Evolutionary conservation across 2,113 vertebrate genomes (phyloP), one percentile per base, ranked within the genome.

Genomic region (Haliaeetus leucogaster): DNA sequence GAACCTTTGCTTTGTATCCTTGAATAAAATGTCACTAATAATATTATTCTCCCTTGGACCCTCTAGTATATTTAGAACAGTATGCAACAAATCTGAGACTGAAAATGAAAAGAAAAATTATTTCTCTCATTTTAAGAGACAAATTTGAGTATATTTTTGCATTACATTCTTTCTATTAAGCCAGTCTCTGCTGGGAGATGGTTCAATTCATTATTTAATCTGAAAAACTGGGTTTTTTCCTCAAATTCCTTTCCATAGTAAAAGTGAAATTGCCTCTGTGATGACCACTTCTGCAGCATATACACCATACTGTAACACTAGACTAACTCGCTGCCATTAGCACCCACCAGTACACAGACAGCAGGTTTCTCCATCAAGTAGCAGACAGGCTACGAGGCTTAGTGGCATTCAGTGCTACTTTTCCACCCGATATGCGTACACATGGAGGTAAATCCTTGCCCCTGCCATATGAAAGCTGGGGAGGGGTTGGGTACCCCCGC

Each of bases 401-500:
- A 22, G 7, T 47, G 66, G 3, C 36, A 9, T 55, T 73, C 61
- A 38, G 27, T 45, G 36, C 16, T 53, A 3, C 15, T 50, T 36
- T 74, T 42, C 30, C 27, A 67, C 23, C 8, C 13, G 1, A 21
- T 11, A 25, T 10, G 36, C 6, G 58, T 10, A 45, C 7, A 62
- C 16, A 23, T 5, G 2, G 32, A 55, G 26, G 38, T 18, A 76
- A 79, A 76, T 32, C 42, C 25, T 66, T 45, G 23, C 3, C 27
- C 17, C 65, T 4, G 3, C 26, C 12, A 5, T 1, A 15, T 16
- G 15, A 53, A 58, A 29, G 4, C 0, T 58, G 27, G 12, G 30
- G 11, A 65, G 12, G 7, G 4, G 5, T 1, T 0, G 0, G 5
- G 19, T 55, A 32, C 2, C 9, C 32, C 38, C 45, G 11, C 21